Percentiles rank a stretch among this genome's conserved stretches.
Conservation (phyloP, 2,797 vertebrate species). For the Tauraco hartlaubi region DNA sequence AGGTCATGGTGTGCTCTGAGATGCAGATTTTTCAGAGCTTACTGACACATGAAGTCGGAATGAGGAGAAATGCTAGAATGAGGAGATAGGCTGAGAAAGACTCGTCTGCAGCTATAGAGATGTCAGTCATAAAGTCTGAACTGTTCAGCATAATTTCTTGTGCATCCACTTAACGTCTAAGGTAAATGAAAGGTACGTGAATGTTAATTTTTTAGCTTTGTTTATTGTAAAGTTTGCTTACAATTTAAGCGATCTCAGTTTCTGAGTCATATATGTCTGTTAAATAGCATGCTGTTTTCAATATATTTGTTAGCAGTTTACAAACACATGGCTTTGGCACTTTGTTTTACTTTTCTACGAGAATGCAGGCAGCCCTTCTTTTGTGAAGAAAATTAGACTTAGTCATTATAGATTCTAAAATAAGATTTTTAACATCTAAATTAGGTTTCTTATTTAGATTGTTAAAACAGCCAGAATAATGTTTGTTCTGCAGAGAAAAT, state of each 20-base stretch:
- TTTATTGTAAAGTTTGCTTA: not conserved
- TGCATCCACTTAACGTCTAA: not conserved
- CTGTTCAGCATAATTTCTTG: not conserved
- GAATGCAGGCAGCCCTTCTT: not conserved
- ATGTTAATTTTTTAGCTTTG: not conserved
- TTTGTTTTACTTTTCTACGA: not conserved
- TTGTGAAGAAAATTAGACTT: not conserved
- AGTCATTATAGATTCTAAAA: not conserved
- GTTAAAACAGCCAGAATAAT: not conserved
- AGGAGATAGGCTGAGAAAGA: not conserved
- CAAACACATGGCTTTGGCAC: not conserved
- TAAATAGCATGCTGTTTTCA: not conserved
- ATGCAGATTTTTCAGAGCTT: slow-evolving; percentile 53
- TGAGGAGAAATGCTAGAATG: slow-evolving; percentile 62
- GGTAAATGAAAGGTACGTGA: not conserved
- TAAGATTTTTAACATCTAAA: not conserved
- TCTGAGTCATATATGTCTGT: not conserved
- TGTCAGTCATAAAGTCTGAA: slow-evolving; percentile 13
- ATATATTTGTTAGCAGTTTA: not conserved
- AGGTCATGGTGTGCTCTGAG: slow-evolving; percentile 31
- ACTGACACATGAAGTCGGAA: slow-evolving; percentile 62
- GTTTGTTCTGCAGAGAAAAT: not conserved
- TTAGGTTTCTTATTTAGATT: not conserved
- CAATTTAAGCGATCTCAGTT: not conserved
- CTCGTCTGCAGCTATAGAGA: not conserved